A percentile compares a stretch with the other conserved stretches of the same genome.
Conservation (phyloP, 2,113 vertebrate species). For the Sisor rabdophorus region DNA sequence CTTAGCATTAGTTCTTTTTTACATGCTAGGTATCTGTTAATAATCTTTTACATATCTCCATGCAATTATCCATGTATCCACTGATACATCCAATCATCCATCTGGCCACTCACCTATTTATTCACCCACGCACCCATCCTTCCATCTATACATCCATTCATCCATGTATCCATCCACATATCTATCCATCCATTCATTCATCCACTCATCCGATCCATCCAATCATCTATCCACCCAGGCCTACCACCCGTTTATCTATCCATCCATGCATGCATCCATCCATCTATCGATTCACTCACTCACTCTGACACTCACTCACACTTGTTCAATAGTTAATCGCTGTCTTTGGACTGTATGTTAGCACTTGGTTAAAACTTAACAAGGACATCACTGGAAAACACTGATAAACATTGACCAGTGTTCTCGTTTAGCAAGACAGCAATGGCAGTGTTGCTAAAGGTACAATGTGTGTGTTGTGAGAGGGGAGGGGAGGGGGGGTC, state of each 20-base stretch:
- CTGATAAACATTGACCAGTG: neutral
- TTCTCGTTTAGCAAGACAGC: neutral
- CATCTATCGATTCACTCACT: neutral
- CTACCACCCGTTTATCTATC: too few species aligned
- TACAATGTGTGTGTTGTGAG: neutral
- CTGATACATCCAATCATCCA: too few species aligned
- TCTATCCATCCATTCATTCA: too few species aligned
- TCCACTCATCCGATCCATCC: too few species aligned
- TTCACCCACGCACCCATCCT: too few species aligned
- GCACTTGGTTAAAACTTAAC: slow-evolving; percentile 7
- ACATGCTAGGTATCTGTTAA: neutral
- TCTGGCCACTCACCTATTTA: too few species aligned
- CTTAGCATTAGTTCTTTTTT: neutral
- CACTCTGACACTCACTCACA: neutral
- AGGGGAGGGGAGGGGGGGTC: neutral
- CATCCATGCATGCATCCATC: too few species aligned
- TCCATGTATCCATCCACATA: too few species aligned
- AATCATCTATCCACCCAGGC: too few species aligned
- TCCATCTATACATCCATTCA: too few species aligned
- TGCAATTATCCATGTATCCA: too few species aligned
- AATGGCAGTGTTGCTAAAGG: neutral
- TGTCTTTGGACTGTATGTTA: neutral
- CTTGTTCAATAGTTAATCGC: neutral
- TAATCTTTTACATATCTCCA: neutral
- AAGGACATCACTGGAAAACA: neutral